phyloP scores from a whole-genome alignment of 2,888 invertebrate genomes.

The Zygogramma bicolorata region DNA sequence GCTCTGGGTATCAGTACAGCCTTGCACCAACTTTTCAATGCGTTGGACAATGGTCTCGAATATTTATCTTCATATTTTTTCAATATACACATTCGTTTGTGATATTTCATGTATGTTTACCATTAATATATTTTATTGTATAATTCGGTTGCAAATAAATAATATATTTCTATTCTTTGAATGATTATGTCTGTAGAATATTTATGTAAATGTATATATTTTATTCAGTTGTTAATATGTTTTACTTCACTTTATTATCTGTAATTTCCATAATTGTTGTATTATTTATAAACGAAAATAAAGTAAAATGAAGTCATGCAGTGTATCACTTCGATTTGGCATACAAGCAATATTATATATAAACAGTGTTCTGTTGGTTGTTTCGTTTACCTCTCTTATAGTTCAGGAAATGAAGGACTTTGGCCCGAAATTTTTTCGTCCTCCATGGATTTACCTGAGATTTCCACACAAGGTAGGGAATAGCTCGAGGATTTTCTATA shows the following conservation, averaged over 20 bases:
- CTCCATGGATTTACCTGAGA: no score
- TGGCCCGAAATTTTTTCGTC: no score
- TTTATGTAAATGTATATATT: slow-evolving; percentile 55
- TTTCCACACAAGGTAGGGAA: no score
- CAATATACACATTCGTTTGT: slow-evolving; percentile 48
- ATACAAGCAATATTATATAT: not conserved
- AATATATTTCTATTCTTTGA: slow-evolving; percentile 37
- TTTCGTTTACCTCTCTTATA: no score
- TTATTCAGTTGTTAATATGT: slow-evolving; percentile 52
- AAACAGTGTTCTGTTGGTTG: no score
- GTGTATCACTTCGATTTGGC: not conserved
- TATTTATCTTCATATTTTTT: slow-evolving; percentile 9
- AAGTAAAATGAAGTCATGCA: not conserved
- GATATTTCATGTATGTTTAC: slow-evolving; percentile 50
- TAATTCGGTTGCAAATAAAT: slow-evolving; percentile 28
- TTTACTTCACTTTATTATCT: slow-evolving; percentile 13
- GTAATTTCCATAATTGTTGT: slow-evolving; percentile 51
- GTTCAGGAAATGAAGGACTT: no score
- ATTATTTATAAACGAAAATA: slow-evolving; percentile 38
- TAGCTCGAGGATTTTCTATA: no score
- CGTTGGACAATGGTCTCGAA: not conserved
- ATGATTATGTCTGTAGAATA: slow-evolving; percentile 44
- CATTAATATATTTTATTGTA: slow-evolving; percentile 46
- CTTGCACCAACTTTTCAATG: not conserved
- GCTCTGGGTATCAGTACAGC: no score